phyloP scores from a whole-genome alignment of 2,888 invertebrate genomes.

The Drosophila tripunctata region DNA sequence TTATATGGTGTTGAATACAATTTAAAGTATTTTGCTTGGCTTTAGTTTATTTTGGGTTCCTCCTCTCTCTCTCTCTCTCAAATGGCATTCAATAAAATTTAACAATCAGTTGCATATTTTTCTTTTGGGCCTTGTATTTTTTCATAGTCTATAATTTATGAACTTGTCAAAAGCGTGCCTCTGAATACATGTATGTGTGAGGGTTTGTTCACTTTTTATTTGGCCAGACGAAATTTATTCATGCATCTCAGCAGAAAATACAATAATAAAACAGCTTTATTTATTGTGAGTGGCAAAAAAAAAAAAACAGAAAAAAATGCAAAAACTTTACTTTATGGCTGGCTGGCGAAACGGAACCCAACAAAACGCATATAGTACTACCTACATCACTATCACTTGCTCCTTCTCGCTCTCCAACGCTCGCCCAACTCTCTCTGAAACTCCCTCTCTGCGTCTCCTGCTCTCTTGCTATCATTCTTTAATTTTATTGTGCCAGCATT shows the following conservation, averaged over 20 bases:
- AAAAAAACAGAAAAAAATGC: too few species aligned
- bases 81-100: constrained; percentile 52
- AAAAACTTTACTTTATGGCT: constrained; percentile 47
- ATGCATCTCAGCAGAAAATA: constrained; percentile 40
- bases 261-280: constrained; percentile 56
- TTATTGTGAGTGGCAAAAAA: constrained; percentile 46
- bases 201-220: constrained; percentile 29
- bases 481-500: neutral
- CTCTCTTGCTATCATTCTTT: neutral
- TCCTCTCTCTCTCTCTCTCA: too few species aligned
- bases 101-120: constrained; percentile 51
- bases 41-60: constrained; percentile 10
- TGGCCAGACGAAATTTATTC: constrained; percentile 50
- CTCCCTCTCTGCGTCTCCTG: neutral
- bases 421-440: too few species aligned
- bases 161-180: constrained; percentile 54
- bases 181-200: constrained; percentile 6
- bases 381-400: neutral
- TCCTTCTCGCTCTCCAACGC: too few species aligned
- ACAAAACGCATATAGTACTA: constrained; percentile 2
- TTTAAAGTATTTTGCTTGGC: constrained; percentile 21
- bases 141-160: constrained; percentile 53
- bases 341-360: constrained; percentile 11
- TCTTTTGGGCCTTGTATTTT: neutral
- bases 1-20: constrained; percentile 35